A percentile compares a stretch with the other conserved stretches of the same genome.
Conservation (phyloP, 2,888 invertebrate genomes). For the Tricholauxania praeusta region DNA sequence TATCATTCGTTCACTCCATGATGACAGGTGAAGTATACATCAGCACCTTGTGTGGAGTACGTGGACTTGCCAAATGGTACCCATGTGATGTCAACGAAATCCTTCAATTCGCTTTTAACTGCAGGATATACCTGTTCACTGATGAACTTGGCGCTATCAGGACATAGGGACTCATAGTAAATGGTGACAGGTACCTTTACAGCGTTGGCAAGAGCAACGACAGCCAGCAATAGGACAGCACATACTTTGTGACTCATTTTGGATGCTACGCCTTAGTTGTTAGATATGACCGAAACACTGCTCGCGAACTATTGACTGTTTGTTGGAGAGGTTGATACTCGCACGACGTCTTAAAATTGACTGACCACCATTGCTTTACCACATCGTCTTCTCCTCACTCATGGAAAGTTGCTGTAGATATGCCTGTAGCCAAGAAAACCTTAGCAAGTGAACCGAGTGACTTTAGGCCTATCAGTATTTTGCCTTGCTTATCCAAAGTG, state of each 20-base stretch:
- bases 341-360: slow-evolving; percentile 29
- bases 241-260: slow-evolving; percentile 51
- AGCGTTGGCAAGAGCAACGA: slow-evolving; percentile 53
- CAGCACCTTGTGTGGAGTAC: slow-evolving; percentile 62
- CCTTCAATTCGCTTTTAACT: slow-evolving; percentile 71
- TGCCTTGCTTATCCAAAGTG: no score
- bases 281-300: background rate
- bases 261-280: background rate
- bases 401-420: no score
- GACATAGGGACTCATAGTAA: slow-evolving; percentile 82
- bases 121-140: slow-evolving; percentile 77
- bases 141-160: slow-evolving; percentile 80
- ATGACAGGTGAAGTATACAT: slow-evolving; percentile 74
- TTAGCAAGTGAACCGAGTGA: no score
- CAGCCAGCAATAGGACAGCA: slow-evolving; percentile 53
- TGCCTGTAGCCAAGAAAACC: no score
- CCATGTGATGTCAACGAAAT: slow-evolving; percentile 75
- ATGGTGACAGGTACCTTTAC: slow-evolving; percentile 72
- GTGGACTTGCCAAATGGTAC: slow-evolving; percentile 80
- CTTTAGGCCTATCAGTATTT: no score
- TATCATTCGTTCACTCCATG: slow-evolving; percentile 80
- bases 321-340: background rate
- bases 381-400: no score
- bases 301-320: no score
- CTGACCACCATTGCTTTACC: no score